Evolutionary conservation across 2,797 vertebrate genomes (phyloP), one percentile per base, ranked within the genome.

Genomic region (Coregonus suidteri): DNA sequence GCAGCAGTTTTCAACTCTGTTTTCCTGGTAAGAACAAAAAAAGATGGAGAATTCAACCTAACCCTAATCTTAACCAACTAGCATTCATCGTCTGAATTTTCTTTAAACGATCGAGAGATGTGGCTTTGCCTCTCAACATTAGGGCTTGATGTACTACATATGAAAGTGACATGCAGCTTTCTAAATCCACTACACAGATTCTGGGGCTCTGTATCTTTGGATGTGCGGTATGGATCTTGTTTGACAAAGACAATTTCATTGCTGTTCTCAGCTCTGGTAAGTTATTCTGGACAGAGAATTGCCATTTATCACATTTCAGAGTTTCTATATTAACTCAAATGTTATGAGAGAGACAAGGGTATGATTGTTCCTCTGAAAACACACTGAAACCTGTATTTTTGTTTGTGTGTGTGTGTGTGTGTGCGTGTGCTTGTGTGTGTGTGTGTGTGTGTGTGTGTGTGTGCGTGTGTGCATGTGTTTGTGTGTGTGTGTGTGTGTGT

Each of bases 141-240:
- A 25, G n/a, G 18, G 37, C 30, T 30, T 37, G 1, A 25, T 56
- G 35, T 64, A 56, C 51, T 25, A 7, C 3, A 66, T 15, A 34
- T 6, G 25, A 13, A 20, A 66, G 30, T 71, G 37, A 66, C 62
- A 35, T 77, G 71, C 59, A 66, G 66, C 35, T 30, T 65, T 54
- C 35, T 68, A 1, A 72, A 75, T 71, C 37, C 52, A 76, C 64
- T 47, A 51, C 56, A 59, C 85, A 94, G 93, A 84, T 85, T 83
- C 81, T 93, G 75, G 92, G 92, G 18, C 25, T 91, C 53, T 87
- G 88, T n/a, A 73, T 92, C 15, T 79, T 77, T 0, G 87, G 88
- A 7, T 85, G 88, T 78, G 90, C 74, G 0, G 1, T 85, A 16
- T 93, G 92, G 92, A 91, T 94, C 76, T 87, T 91, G 72, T 94